Evolutionary conservation across 2,113 vertebrate species (phyloP).

Genomic region (Hirundichthys speculiger): DNA sequence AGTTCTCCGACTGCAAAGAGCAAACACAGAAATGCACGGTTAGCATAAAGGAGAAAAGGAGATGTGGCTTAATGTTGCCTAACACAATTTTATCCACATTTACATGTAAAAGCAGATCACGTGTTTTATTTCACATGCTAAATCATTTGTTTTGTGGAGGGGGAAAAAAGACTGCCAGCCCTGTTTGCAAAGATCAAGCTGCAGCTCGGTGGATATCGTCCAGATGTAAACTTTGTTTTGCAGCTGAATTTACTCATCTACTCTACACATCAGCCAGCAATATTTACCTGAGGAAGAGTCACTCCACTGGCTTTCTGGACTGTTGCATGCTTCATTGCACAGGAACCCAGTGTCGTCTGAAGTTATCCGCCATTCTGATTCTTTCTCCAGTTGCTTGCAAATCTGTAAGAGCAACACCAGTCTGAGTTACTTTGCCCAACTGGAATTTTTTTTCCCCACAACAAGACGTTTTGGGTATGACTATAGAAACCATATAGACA

Average conservation of each 20-base stretch:
- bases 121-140: no score
- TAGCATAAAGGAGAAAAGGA: neutral
- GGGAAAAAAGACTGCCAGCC: no score
- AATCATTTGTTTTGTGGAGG: no score
- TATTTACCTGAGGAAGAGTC: constrained; percentile 80
- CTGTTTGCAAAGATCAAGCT: no score
- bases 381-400: constrained; percentile 74
- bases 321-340: constrained; percentile 74
- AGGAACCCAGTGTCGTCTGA: constrained; percentile 63
- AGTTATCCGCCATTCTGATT: constrained; percentile 46
- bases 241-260: neutral
- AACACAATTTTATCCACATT: neutral
- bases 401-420: constrained; percentile 74
- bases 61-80: neutral
- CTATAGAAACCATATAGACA: constrained; percentile 35
- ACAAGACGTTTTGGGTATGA: constrained; percentile 7
- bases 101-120: neutral
- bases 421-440: constrained; percentile 35
- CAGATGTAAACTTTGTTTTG: neutral
- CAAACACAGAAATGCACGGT: constrained; percentile 13
- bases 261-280: neutral
- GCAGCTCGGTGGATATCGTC: no score
- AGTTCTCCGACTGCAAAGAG: constrained; percentile 42
- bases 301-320: constrained; percentile 79
- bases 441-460: neutral